A percentile compares a stretch with the other conserved stretches of the same genome.
phyloP scores from a whole-genome alignment of 2,797 vertebrate genomes.

The Gymnoscopelus braueri region DNA sequence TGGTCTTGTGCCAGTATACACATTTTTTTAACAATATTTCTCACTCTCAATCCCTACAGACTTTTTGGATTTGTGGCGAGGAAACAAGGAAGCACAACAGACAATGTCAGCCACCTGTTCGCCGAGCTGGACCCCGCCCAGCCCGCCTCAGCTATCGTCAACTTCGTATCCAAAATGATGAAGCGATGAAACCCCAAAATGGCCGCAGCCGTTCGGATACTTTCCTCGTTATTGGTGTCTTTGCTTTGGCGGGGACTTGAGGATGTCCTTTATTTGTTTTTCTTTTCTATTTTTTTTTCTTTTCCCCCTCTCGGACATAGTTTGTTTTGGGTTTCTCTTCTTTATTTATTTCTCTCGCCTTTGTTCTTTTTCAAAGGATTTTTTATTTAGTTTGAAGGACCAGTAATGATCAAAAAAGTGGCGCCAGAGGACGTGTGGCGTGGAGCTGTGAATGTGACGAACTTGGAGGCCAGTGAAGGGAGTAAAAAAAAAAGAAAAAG shows the following conservation, averaged over 20 bases:
- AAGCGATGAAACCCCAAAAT: slow-evolving; percentile 80
- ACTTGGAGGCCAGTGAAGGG: slow-evolving; percentile 37
- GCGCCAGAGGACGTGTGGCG: slow-evolving; percentile 82
- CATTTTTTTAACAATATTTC: background rate
- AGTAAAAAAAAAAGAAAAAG: slow-evolving; percentile 1
- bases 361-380: slow-evolving; percentile 62
- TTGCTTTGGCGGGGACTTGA: slow-evolving; percentile 24
- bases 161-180: slow-evolving; percentile 95
- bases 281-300: slow-evolving; percentile 19
- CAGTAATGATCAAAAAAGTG: slow-evolving; percentile 78
- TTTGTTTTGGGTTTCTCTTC: slow-evolving; percentile 32
- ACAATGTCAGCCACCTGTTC: slow-evolving; percentile 99
- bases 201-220: slow-evolving; percentile 55
- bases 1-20: no score
- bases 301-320: slow-evolving; percentile 3
- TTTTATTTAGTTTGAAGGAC: slow-evolving; percentile 74
- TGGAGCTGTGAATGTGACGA: slow-evolving; percentile 82
- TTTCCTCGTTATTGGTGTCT: slow-evolving; percentile 44
- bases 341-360: slow-evolving; percentile 45
- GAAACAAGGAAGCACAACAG: slow-evolving; percentile 98
- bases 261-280: slow-evolving; percentile 50
- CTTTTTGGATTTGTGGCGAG: slow-evolving; percentile 96
- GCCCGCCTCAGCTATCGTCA: slow-evolving; percentile 92
- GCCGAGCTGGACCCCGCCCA: slow-evolving; percentile 94
- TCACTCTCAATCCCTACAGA: slow-evolving; percentile 69